Percentiles rank a stretch among this genome's conserved stretches.
phyloP scores from a whole-genome alignment of 2,888 invertebrate species.

The Drosophila bunnanda region DNA sequence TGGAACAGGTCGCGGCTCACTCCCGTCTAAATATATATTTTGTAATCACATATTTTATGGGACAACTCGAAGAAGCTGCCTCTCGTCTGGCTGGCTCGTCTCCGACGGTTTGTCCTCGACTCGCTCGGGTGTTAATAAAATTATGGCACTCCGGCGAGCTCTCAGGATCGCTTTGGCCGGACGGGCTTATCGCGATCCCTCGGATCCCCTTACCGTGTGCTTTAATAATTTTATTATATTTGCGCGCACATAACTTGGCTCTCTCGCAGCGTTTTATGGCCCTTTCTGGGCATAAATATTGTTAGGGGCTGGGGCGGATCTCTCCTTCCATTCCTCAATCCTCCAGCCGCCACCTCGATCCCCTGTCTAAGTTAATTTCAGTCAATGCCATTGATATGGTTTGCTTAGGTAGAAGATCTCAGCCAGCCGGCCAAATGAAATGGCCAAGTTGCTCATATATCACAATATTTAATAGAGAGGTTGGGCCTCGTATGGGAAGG shows the following conservation, averaged over 20 bases:
- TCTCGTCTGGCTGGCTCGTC: slow-evolving; percentile 25
- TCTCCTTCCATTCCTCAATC: slow-evolving; percentile 9
- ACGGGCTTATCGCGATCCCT: slow-evolving; percentile 57
- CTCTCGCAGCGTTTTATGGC: slow-evolving; percentile 57
- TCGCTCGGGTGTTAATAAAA: slow-evolving; percentile 72
- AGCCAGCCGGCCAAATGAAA: slow-evolving; percentile 27
- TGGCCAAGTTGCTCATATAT: slow-evolving; percentile 44
- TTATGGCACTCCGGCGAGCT: slow-evolving; percentile 56
- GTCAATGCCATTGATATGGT: slow-evolving; percentile 55
- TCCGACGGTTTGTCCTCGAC: slow-evolving; percentile 42
- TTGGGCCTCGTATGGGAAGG: slow-evolving; percentile 27
- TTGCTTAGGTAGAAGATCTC: slow-evolving; percentile 27
- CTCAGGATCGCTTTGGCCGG: slow-evolving; percentile 8
- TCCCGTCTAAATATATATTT: slow-evolving; percentile 69
- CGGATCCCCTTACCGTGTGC: slow-evolving; percentile 63
- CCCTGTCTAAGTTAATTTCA: slow-evolving; percentile 47
- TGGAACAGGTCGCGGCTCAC: slow-evolving; percentile 41
- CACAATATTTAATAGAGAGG: slow-evolving; percentile 48
- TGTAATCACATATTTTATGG: slow-evolving; percentile 79
- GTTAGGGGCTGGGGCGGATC: slow-evolving; percentile 20
- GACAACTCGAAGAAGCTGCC: slow-evolving; percentile 54
- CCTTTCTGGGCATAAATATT: slow-evolving; percentile 57
- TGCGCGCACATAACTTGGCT: slow-evolving; percentile 69
- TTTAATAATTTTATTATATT: slow-evolving; percentile 77
- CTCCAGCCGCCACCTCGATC: slow-evolving; percentile 12